Conservation (phyloP, 2,888 invertebrate genomes). For the Eristalis intricaria region DNA sequence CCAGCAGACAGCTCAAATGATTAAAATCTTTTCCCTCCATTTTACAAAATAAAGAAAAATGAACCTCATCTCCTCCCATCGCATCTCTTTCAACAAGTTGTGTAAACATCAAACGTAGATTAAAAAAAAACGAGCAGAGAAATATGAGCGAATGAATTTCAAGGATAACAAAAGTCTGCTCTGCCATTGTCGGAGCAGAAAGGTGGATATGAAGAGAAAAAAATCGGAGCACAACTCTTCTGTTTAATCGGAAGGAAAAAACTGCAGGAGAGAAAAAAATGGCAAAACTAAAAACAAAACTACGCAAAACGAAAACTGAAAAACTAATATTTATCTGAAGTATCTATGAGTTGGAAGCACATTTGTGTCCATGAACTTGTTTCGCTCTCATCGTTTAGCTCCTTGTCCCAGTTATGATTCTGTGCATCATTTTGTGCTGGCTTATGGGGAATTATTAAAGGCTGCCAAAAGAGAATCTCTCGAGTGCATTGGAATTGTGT, state of each 20-base stretch:
- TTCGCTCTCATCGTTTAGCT: conserved; percentile 29
- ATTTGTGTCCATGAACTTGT: conserved; percentile 60
- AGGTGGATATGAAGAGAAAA: conserved; percentile 18
- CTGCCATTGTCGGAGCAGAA: conserved; percentile 47
- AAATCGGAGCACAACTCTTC: conserved; percentile 62
- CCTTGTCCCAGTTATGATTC: conserved; percentile 5
- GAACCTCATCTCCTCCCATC: neutral
- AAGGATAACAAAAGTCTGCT: conserved; percentile 16
- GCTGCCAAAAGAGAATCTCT: neutral
- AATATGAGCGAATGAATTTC: neutral
- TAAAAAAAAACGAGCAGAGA: neutral
- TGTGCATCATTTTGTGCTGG: neutral
- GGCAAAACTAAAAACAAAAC: conserved; percentile 1
- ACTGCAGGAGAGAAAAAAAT: neutral
- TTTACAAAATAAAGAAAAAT: neutral
- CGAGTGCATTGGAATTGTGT: neutral
- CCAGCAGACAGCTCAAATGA: neutral
- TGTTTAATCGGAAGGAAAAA: conserved; percentile 60
- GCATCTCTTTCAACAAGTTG: conserved; percentile 8
- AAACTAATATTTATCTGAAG: conserved; percentile 69
- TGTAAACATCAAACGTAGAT: conserved; percentile 34
- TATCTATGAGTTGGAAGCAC: conserved; percentile 33
- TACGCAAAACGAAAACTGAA: conserved; percentile 26
- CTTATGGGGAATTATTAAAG: neutral
- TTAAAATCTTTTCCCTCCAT: neutral